phyloP scores from a whole-genome alignment of 2,888 invertebrate genomes.

The Drosophila limbata region DNA sequence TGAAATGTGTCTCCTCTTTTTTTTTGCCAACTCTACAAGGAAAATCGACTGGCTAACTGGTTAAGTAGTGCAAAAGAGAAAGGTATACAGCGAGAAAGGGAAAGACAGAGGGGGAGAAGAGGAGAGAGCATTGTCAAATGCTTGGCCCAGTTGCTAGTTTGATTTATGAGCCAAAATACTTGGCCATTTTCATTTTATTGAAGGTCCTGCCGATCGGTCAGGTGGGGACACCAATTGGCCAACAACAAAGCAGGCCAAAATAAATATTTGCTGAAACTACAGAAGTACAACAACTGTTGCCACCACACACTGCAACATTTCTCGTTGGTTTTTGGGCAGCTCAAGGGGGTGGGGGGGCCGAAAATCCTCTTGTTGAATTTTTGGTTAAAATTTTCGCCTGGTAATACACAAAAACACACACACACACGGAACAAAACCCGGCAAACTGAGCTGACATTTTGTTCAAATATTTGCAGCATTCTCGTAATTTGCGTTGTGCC shows the following conservation, averaged over 20 bases:
- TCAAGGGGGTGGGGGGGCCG: neutral
- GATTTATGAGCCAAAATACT: constrained; percentile 70
- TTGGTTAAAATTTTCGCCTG: constrained; percentile 16
- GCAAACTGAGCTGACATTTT: constrained; percentile 27
- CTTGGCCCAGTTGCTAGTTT: constrained; percentile 73
- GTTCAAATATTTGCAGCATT: constrained; percentile 35
- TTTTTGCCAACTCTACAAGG: neutral
- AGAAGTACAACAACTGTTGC: constrained; percentile 23
- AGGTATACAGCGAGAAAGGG: neutral
- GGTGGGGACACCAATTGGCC: constrained; percentile 26
- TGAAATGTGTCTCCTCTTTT: constrained; percentile 35
- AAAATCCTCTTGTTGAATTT: constrained; percentile 25
- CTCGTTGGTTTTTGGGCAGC: constrained; percentile 3
- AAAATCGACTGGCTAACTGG: constrained; percentile 18
- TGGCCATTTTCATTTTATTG: constrained; percentile 67
- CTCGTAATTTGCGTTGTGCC: constrained; percentile 31
- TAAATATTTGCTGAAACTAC: constrained; percentile 22
- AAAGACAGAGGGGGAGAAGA: neutral
- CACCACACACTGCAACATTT: neutral
- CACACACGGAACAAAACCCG: neutral
- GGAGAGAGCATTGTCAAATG: constrained; percentile 6
- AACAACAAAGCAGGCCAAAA: constrained; percentile 10
- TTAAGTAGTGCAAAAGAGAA: neutral
- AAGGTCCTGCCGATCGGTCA: constrained; percentile 36
- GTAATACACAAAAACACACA: constrained; percentile 1